These are phyloP conservation scores for Ophiothrix spiculata DNA, from an alignment of 35 echinoderm and acorn worm species.

Conservation along the genomic window DNA sequence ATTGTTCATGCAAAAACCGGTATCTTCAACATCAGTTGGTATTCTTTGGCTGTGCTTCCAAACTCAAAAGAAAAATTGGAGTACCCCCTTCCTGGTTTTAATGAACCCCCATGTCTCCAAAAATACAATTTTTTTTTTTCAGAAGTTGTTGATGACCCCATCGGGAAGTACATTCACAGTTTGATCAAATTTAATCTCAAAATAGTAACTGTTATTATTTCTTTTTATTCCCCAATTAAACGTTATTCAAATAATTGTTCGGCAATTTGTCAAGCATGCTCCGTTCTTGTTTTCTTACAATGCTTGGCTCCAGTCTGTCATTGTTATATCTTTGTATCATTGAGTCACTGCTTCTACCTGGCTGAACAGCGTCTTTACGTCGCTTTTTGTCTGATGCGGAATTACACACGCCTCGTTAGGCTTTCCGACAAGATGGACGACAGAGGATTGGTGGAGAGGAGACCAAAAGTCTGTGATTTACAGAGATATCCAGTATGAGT, in stretches of 20 bases:
- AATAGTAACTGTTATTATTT: neutral
- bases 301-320: neutral
- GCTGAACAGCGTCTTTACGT: neutral
- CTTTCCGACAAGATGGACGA: neutral
- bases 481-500: neutral
- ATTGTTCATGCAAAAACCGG: too few relatives aligned
- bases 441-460: neutral
- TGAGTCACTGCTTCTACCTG: neutral
- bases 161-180: neutral
- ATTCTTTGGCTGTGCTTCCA: too few relatives aligned
- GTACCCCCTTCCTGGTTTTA: too few relatives aligned
- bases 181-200: neutral
- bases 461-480: neutral
- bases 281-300: neutral
- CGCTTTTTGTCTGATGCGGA: neutral
- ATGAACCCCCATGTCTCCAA: too few relatives aligned
- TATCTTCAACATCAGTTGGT: too few relatives aligned
- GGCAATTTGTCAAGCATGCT: neutral
- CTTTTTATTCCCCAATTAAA: neutral
- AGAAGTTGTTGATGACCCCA: neutral
- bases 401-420: neutral
- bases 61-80: too few relatives aligned
- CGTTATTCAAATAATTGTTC: neutral
- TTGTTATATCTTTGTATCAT: neutral
- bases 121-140: too few relatives aligned